A percentile compares a stretch with the other conserved stretches of the same genome.
phyloP scores from a whole-genome alignment of 2,888 invertebrate genomes.

The Napeogenes inachia region DNA sequence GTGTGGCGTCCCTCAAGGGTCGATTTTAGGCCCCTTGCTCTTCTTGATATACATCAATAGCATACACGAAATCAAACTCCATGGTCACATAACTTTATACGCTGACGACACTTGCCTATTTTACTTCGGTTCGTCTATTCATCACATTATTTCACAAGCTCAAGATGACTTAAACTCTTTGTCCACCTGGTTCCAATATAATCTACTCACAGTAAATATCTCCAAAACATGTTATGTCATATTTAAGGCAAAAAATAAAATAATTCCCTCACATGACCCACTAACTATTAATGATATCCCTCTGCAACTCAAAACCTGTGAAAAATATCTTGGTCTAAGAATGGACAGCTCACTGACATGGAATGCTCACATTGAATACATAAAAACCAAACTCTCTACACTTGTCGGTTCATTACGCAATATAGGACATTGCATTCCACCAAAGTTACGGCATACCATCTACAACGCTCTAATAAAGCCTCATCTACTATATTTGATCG shows the following conservation, averaged over 20 bases:
- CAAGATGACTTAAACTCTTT: background rate
- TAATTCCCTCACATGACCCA: slow-evolving; percentile 5
- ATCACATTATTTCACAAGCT: background rate
- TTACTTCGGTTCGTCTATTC: background rate
- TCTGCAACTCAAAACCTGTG: background rate
- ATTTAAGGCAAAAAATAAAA: slow-evolving; percentile 25
- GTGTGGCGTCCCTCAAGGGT: slow-evolving; percentile 13
- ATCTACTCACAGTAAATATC: slow-evolving; percentile 21
- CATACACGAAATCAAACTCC: slow-evolving; percentile 1
- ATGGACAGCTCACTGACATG: slow-evolving; percentile 11
- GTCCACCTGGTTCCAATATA: slow-evolving; percentile 20
- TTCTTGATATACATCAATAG: slow-evolving; percentile 7
- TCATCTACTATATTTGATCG: slow-evolving; percentile 15
- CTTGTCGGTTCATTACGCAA: background rate
- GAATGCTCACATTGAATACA: slow-evolving; percentile 2
- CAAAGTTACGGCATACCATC: background rate
- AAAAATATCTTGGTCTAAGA: slow-evolving; percentile 15
- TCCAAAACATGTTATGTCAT: slow-evolving; percentile 21
- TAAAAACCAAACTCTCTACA: background rate
- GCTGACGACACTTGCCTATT: slow-evolving; percentile 10
- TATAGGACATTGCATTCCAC: background rate
- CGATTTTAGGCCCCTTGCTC: background rate
- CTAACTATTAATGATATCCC: slow-evolving; percentile 14
- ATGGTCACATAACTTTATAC: slow-evolving; percentile 1
- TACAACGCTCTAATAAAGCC: background rate